phyloP scores from a whole-genome alignment of 2,888 invertebrate species.

The Cordylochernes scorpioides region DNA sequence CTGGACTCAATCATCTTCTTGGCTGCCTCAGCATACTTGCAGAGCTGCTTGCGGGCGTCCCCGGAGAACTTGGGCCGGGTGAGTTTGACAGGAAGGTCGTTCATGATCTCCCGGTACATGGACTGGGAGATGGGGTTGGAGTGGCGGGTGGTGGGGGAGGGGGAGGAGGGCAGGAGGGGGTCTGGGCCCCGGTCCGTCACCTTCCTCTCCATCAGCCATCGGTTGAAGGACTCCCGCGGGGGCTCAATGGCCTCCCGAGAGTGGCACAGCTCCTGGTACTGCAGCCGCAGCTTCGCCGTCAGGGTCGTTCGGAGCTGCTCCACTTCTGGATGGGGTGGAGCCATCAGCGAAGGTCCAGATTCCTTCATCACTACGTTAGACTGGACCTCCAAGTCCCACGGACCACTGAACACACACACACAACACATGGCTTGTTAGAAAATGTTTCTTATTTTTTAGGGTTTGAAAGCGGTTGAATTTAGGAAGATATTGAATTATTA shows the following conservation, averaged over 20 bases:
- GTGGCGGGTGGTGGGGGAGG: slow-evolving; percentile 40
- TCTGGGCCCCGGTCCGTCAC: slow-evolving; percentile 67
- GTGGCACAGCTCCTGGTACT: slow-evolving; percentile 79
- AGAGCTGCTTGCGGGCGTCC: slow-evolving; percentile 77
- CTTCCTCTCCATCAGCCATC: slow-evolving; percentile 82
- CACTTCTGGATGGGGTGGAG: slow-evolving; percentile 79
- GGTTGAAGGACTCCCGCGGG: slow-evolving; percentile 80
- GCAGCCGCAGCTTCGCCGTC: slow-evolving; percentile 54
- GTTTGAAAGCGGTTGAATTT: no score
- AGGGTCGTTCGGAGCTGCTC: slow-evolving; percentile 59
- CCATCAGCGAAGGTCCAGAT: slow-evolving; percentile 49
- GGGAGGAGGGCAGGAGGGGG: slow-evolving; percentile 67
- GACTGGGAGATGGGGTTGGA: slow-evolving; percentile 51
- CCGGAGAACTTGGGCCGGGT: slow-evolving; percentile 83
- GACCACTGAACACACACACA: slow-evolving; percentile 38
- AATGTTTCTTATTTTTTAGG: neutral
- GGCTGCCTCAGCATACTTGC: slow-evolving; percentile 79
- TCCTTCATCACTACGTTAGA: slow-evolving; percentile 76
- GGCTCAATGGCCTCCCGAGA: slow-evolving; percentile 76
- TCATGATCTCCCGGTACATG: slow-evolving; percentile 93
- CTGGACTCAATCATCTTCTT: slow-evolving; percentile 80
- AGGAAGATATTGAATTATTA: no score
- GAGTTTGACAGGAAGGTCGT: slow-evolving; percentile 84
- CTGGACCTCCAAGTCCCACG: slow-evolving; percentile 78
- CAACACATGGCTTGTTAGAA: neutral